Evolutionary conservation across 1,140 invertebrate species (phyloP).

Genomic region (Oncopodura yosiiana): DNA sequence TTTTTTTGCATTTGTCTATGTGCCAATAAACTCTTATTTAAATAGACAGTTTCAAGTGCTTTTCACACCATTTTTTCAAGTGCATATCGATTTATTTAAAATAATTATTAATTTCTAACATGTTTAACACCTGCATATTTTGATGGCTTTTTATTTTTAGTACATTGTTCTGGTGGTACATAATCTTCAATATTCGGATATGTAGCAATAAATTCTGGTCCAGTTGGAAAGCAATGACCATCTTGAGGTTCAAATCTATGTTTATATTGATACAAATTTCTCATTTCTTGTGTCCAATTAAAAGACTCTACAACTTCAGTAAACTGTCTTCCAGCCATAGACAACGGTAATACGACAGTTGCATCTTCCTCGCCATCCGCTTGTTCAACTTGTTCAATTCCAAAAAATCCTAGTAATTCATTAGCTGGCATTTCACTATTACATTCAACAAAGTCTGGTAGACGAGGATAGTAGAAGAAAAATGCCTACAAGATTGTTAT

Average conservation of each 20-base stretch:
- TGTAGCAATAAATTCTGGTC: background rate
- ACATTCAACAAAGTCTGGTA: conserved; percentile 3
- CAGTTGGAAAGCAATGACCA: background rate
- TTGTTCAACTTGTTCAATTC: background rate
- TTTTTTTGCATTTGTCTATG: no score
- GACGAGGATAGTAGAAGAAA: background rate
- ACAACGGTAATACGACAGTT: background rate
- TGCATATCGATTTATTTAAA: no score
- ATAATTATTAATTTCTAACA: no score
- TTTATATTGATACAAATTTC: background rate
- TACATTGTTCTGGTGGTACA: background rate
- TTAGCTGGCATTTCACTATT: background rate
- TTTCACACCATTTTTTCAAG: no score
- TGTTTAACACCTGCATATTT: no score
- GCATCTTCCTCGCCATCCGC: background rate
- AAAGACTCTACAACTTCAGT: conserved; percentile 1
- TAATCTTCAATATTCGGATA: background rate
- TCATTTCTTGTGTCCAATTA: conserved; percentile 5
- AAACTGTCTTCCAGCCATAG: background rate
- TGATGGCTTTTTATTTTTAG: no score
- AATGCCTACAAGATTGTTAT: background rate
- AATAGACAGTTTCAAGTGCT: no score
- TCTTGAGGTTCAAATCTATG: background rate
- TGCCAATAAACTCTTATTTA: no score
- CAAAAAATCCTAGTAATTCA: background rate